Evolutionary conservation across 2,797 vertebrate genomes (phyloP).

Genomic region (Cirrhinus molitorella): DNA sequence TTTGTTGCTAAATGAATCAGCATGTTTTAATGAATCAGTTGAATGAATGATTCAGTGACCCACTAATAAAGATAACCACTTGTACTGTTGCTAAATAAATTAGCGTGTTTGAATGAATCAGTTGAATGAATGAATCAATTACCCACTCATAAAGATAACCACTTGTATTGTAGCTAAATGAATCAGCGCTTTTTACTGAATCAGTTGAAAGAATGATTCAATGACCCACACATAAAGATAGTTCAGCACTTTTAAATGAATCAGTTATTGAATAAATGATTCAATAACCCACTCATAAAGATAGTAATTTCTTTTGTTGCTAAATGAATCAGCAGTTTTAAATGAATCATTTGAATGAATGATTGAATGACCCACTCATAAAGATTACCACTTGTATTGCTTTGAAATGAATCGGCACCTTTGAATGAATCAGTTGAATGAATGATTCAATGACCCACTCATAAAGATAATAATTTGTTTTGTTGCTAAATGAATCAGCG

Average conservation of each 20-base stretch:
- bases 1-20: neutral
- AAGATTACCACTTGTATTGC: neutral
- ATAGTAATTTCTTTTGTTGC: neutral
- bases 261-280: too few relatives aligned
- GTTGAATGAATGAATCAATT: neutral
- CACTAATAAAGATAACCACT: neutral
- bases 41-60: neutral
- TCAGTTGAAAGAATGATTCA: neutral
- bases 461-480: neutral
- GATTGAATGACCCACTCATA: neutral
- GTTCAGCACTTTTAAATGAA: too few relatives aligned
- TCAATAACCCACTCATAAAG: neutral
- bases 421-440: neutral
- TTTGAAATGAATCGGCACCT: neutral
- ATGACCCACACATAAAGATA: neutral
- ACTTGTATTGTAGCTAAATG: neutral
- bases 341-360: neutral
- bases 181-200: rapidly evolving
- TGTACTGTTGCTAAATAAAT: neutral
- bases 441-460: neutral
- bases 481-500: too few relatives aligned
- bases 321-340: rapidly evolving
- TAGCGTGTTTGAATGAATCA: rapidly evolving
- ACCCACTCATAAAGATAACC: neutral
- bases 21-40: neutral